Percentiles rank a stretch among this genome's conserved stretches.
phyloP scores from a whole-genome alignment of 2,888 invertebrate species.

The Drosophila atroscutellata region DNA sequence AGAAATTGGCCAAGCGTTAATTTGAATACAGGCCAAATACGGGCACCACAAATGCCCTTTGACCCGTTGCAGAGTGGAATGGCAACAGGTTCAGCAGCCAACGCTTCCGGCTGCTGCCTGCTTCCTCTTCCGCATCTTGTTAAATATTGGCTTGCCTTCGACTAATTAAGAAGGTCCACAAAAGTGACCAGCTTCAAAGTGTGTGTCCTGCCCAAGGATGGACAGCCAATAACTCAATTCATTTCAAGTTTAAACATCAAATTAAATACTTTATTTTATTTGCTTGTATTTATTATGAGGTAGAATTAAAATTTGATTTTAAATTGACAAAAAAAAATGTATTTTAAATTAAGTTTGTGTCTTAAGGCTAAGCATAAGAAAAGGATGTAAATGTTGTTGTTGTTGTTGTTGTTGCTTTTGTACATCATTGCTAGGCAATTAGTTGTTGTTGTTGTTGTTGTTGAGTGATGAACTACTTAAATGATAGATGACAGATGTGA shows the following conservation, averaged over 20 bases:
- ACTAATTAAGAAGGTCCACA: slow-evolving; percentile 38
- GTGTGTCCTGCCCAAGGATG: background rate
- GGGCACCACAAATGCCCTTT: slow-evolving; percentile 13
- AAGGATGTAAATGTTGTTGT: slow-evolving; percentile 16
- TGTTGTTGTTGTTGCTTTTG: background rate
- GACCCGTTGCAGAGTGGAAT: slow-evolving; percentile 11
- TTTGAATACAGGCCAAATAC: background rate
- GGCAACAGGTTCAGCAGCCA: background rate
- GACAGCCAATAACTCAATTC: background rate
- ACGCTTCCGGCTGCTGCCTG: background rate
- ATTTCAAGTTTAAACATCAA: slow-evolving; percentile 1
- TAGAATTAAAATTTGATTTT: slow-evolving; percentile 46
- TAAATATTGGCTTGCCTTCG: slow-evolving; percentile 24
- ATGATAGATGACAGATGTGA: slow-evolving; percentile 10
- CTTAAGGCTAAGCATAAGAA: slow-evolving; percentile 23
- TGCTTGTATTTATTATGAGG: slow-evolving; percentile 10
- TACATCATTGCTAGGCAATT: slow-evolving; percentile 39
- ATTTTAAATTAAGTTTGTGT: slow-evolving; percentile 5
- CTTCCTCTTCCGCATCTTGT: background rate
- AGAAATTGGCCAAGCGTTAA: slow-evolving; percentile 18
- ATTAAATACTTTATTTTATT: slow-evolving; percentile 7
- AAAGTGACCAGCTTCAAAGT: slow-evolving; percentile 15
- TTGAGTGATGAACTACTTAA: background rate
- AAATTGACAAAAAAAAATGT: slow-evolving; percentile 20
- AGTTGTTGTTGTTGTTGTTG: background rate